Base-by-base conservation (phyloP, 2,888 invertebrate species). In the Phlogophora meticulosa region DNA sequence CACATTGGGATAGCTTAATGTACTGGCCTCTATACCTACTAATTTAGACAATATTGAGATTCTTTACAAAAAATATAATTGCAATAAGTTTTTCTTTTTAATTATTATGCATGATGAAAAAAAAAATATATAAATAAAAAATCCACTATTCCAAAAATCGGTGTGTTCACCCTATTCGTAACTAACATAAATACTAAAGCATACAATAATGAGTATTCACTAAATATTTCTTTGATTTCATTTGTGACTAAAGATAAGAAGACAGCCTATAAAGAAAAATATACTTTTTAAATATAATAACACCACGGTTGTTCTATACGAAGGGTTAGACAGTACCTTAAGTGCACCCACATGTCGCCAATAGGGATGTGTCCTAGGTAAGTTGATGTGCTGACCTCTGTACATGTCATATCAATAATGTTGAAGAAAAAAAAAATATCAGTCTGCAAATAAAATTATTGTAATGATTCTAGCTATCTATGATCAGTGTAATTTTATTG, bases 161-260 rank as follows among this genome's bases (percentile, higher is more conserved):
- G 38, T 48, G 43, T 4, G 0, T 42, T 55, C n/a, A n/a, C n/a
- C n/a, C n/a, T n/a, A n/a, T n/a, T n/a, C n/a, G n/a, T n/a, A n/a
- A n/a, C n/a, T n/a, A n/a, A n/a, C n/a, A n/a, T n/a, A n/a, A n/a
- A n/a, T n/a, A n/a, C n/a, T n/a, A n/a, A n/a, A n/a, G 28, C 20
- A 34, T 64, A 62, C 15, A 58, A 56, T 63, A 69, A 45, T 79
- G 79, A 79, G 79, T 79, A 79, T 79, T 78, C n/a, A 52, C 17
- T 62, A 67, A 45, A 52, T 13, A 64, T 63, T 56, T 76, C 72
- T 79, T 79, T 76, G 70, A 76, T 76, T 65, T 61, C 36, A 58
- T 71, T 79, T 79, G 79, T 80, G 76, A 80, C 79, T 78, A 49
- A 75, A n/a, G 36, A 38, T 58, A 43, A 7, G 43, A 38, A 65